These are phyloP conservation scores for Nephrotoma appendiculata DNA, from an alignment of 2,888 invertebrate species.

Conservation along the genomic window DNA sequence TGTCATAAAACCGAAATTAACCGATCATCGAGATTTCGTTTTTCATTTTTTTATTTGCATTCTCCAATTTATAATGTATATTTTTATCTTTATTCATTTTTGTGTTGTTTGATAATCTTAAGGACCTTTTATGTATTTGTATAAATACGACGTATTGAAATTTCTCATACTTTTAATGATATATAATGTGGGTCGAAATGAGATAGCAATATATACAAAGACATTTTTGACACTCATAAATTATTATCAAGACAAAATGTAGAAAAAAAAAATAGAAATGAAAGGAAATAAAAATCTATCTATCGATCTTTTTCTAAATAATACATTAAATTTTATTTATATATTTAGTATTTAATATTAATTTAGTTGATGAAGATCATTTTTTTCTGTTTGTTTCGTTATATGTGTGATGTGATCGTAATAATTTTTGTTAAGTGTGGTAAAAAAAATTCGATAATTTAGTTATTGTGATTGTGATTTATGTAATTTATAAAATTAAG, in stretches of 20 bases:
- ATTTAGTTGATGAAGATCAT: neutral
- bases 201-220: neutral
- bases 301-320: neutral
- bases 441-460: neutral
- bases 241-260: neutral
- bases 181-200: neutral
- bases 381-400: neutral
- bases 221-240: neutral
- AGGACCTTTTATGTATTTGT: neutral
- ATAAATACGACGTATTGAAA: neutral
- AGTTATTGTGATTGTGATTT: neutral
- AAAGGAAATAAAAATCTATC: neutral
- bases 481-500: neutral
- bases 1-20: neutral
- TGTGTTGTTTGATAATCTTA: neutral
- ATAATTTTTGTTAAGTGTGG: neutral
- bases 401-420: neutral
- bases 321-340: neutral
- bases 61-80: neutral
- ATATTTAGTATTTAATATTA: neutral
- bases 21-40: neutral
- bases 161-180: neutral
- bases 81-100: neutral
- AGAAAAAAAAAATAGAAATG: neutral
- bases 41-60: neutral